Conservation (phyloP, 2,113 vertebrate genomes). For the Athene noctua region DNA sequence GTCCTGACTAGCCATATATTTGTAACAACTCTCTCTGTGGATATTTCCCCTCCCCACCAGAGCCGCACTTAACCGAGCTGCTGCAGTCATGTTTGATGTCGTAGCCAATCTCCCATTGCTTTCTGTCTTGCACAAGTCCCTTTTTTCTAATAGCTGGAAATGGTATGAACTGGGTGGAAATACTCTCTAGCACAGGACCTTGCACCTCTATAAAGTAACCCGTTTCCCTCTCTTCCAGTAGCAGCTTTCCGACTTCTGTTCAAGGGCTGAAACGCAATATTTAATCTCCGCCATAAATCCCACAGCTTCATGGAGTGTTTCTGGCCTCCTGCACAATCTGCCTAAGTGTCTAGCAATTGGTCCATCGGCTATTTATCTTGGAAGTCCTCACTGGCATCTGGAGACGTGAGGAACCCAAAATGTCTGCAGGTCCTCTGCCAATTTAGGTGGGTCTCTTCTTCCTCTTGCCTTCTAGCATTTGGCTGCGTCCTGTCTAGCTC, state of each 20-base stretch:
- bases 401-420: slow-evolving; percentile 20
- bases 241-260: background rate
- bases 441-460: slow-evolving; percentile 44
- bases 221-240: background rate
- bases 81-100: background rate
- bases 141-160: background rate
- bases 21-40: background rate
- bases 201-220: background rate
- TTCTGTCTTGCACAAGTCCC: background rate
- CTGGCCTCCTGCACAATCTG: slow-evolving; percentile 20
- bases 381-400: slow-evolving; percentile 29
- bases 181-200: background rate
- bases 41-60: background rate
- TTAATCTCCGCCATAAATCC: background rate
- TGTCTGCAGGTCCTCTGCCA: slow-evolving; percentile 39
- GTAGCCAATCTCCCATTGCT: background rate
- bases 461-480: slow-evolving; percentile 52
- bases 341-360: slow-evolving; percentile 34
- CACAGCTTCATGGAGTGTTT: background rate
- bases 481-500: slow-evolving; percentile 49
- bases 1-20: background rate
- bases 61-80: accelerated
- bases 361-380: slow-evolving; percentile 51
- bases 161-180: background rate
- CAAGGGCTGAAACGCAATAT: background rate